Base-by-base conservation (phyloP, 92 coral and sea anemone species). In the Anthopleura xanthogrammica region DNA sequence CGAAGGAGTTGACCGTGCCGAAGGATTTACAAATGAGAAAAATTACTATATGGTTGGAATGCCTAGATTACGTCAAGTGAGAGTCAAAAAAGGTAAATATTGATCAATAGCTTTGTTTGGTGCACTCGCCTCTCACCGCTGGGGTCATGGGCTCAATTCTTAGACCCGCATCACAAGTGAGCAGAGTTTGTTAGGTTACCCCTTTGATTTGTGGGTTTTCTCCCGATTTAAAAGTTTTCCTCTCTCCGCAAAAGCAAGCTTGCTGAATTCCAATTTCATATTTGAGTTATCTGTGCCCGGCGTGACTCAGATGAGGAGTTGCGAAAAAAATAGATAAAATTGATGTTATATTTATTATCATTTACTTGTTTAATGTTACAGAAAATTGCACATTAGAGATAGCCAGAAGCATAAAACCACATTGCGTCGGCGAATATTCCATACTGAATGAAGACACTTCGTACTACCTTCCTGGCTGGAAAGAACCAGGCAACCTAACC, bases 61-160 rank as follows among this genome's bases (percentile, higher is more conserved):
- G 90, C 93, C 93, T 10, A 86, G 93, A 39, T 79, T 90, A 0
- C 77, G 93, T 29, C 93, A 87, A 79, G 88, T 80, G 62, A 70
- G 93, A 84, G 82, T 82, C 54, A 83, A 76, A 54, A 84, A 84
- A 87, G 87, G 93, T 90, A 87, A 62, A 22, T 19, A 19, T n/a
- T 62, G 17, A 54, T 54, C 58, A 54, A 12, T 2, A 11, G 58
- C 11, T 54, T 54, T 46, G 50, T 46, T 46, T 46, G 7, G 50
- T 46, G 9, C 50, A 46, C 50, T 46, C 50, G 9, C 50, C 9
- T 46, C 50, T 46, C 50, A 46, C 9, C 5, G 2, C 50, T 46
- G 4, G 4, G 50, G 50, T 4, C 50, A 5, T 9, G 9, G 50
- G 50, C 9, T 46, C 50, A 9, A 46, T 46, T 5, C 58, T 13